These are phyloP conservation scores for Bombus vancouverensis DNA, from an alignment of 1,140 invertebrate genomes.

Conservation along the genomic window DNA sequence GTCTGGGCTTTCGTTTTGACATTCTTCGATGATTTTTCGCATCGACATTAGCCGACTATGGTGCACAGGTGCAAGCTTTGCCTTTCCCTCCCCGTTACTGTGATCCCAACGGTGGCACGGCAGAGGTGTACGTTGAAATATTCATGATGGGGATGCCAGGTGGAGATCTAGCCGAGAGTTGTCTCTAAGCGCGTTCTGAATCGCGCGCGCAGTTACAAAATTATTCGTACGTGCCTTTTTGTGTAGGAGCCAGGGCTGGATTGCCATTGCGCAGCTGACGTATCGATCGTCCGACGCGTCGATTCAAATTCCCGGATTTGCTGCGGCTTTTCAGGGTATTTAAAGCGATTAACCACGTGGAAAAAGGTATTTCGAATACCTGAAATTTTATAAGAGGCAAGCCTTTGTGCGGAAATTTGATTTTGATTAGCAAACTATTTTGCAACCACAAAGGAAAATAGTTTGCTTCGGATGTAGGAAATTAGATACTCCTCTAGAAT, in stretches of 20 bases:
- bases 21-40: neutral
- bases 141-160: slow-evolving; percentile 29
- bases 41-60: neutral
- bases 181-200: slow-evolving; percentile 35
- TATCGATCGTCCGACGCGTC: neutral
- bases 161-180: slow-evolving; percentile 7
- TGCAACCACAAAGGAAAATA: neutral
- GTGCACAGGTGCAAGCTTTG: slow-evolving; percentile 18
- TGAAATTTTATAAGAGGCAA: neutral
- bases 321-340: neutral
- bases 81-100: neutral
- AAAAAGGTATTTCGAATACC: neutral
- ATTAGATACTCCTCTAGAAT: neutral
- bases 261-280: neutral
- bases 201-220: slow-evolving; percentile 29
- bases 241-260: neutral
- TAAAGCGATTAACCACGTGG: neutral
- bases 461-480: neutral
- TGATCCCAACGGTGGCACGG: neutral
- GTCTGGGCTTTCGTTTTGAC: neutral
- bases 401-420: neutral
- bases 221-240: slow-evolving; percentile 45
- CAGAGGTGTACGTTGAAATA: slow-evolving; percentile 19
- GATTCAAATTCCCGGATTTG: neutral
- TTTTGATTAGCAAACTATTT: neutral